Evolutionary conservation across 2,113 vertebrate genomes (phyloP), one percentile per base, ranked within the genome.

Genomic region (Gorsachius goisagi): DNA sequence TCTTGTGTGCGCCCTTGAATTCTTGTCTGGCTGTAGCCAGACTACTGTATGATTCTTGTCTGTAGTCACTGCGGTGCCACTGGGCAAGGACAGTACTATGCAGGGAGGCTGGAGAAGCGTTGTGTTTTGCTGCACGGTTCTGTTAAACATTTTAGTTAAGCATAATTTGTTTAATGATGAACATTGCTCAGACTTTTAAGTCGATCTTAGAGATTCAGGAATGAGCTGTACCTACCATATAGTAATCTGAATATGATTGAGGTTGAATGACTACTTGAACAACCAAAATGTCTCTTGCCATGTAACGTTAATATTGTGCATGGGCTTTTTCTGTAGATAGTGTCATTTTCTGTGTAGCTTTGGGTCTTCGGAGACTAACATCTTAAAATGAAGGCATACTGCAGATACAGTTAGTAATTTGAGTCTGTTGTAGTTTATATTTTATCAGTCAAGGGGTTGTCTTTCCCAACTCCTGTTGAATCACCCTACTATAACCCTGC

Each of bases 201-300:
- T 41, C 39, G 39, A 41, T 41, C 39, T 41, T 41, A 41, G 84
- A 94, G 88, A 92, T 96, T 94, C 71, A 92, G 78, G 95, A 96
- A 68, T 96, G 95, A 96, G 95, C 85, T 95, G 83, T 97, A 95
- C 88, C 95, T 98, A 96, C 95, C 98, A 79, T 97, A 94, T 92
- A 97, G 96, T 97, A 97, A 97, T 97, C 93, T 97, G 95, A 95
- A 97, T 97, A 97, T 97, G 97, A 96, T 80, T 95, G 88, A 97
- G 93, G 37, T 90, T 84, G 90, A 97, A 85, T 95, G 69, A 90
- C 77, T 59, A 41, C 83, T 82, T 90, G 94, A 95, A 94, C 90
- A 81, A 81, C 86, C 35, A 30, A 77, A 90, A 89, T 96, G 88
- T 97, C 30, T 79, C 20, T 97, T 97, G 75, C 90, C 88, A 9